Percentiles rank a stretch among this genome's conserved stretches.
Evolutionary conservation across 2,888 invertebrate species (phyloP).

Genomic region (Allacma fusca): DNA sequence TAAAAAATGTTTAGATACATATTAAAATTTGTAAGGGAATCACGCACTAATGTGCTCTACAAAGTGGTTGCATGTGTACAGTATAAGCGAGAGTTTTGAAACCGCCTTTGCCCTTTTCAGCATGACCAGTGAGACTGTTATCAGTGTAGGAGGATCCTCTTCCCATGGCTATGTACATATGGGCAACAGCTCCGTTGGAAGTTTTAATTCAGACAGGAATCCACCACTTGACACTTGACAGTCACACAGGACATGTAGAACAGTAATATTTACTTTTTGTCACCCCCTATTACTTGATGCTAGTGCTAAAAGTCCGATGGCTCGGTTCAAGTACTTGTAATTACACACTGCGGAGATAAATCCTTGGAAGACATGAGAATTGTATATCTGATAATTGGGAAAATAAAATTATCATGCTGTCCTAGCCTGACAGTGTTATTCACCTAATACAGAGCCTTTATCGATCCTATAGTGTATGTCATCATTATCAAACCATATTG

Average conservation of each 20-base stretch:
- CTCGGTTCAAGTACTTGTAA: not conserved
- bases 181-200: too few species aligned
- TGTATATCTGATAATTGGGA: not conserved
- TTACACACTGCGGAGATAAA: not conserved
- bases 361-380: not conserved
- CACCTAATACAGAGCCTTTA: not conserved
- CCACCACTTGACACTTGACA: not conserved
- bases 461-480: not conserved
- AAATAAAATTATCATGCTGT: conserved; percentile 3
- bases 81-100: too few species aligned
- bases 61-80: too few species aligned
- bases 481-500: not conserved
- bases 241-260: not conserved
- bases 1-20: too few species aligned
- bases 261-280: conserved; percentile 3
- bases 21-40: too few species aligned
- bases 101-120: too few species aligned
- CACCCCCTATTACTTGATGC: not conserved
- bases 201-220: not conserved
- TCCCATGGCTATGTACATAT: too few species aligned
- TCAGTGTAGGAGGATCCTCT: too few species aligned
- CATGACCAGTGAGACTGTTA: too few species aligned
- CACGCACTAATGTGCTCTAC: too few species aligned
- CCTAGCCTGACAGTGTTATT: conserved; percentile 1
- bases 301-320: too few species aligned